A percentile compares a stretch with the other conserved stretches of the same genome.
Conservation (phyloP, 2,797 vertebrate genomes). For the Gambelia wislizenii region DNA sequence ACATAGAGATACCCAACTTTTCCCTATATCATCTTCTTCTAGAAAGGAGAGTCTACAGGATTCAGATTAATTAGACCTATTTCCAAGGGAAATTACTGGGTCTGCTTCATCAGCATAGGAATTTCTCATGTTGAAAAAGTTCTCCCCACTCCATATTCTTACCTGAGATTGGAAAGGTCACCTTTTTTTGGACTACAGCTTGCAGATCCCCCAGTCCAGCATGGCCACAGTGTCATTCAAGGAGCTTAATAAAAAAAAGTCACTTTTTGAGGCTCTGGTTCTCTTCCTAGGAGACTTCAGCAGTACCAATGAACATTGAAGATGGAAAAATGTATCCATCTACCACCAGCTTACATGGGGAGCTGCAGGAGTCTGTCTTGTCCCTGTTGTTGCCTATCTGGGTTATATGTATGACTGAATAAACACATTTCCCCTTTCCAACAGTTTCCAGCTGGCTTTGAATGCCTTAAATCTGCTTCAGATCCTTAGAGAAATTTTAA, state of each 20-base stretch:
- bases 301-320: neutral
- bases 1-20: neutral
- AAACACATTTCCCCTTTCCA: neutral
- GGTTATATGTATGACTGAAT: neutral
- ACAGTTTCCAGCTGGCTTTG: neutral
- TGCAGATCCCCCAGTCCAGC: too few relatives aligned
- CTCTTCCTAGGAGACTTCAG: neutral
- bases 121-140: neutral
- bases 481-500: neutral
- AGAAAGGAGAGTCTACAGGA: neutral
- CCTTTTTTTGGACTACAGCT: too few relatives aligned
- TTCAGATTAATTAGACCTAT: neutral
- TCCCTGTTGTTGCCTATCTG: neutral
- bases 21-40: neutral
- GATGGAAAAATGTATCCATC: neutral
- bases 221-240: too few relatives aligned
- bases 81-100: neutral
- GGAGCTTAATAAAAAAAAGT: too few relatives aligned
- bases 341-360: neutral
- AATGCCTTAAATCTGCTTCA: slow-evolving; percentile 1
- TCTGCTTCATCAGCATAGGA: neutral
- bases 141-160: neutral
- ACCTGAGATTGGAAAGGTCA: too few relatives aligned
- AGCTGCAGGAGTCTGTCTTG: neutral
- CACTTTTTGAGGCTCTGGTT: too few relatives aligned